A percentile compares a stretch with the other conserved stretches of the same genome.
phyloP scores from a whole-genome alignment of 2,113 vertebrate genomes.

The Heliornis fulica region DNA sequence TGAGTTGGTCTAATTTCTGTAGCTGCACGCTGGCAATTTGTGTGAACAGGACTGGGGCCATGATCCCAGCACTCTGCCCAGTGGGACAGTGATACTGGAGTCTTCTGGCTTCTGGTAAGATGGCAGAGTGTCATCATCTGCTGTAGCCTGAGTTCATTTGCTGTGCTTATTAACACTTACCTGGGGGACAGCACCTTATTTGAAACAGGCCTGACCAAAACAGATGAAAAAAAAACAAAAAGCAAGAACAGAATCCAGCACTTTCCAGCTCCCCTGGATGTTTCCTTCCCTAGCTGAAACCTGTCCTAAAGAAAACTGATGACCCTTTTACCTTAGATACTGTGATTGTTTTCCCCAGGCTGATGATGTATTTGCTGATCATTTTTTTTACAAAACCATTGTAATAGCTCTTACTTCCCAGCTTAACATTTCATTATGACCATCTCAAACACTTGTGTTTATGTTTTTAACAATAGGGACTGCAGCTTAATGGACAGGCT shows the following conservation, averaged over 20 bases:
- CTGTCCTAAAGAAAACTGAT: not conserved
- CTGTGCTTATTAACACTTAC: not conserved
- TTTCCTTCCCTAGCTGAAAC: not conserved
- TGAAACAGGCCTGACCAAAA: not conserved
- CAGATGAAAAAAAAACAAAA: not conserved
- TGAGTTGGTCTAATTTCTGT: not conserved
- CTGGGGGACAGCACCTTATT: not conserved
- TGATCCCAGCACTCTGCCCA: not conserved
- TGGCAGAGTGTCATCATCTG: accelerated
- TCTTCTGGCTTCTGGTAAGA: not conserved
- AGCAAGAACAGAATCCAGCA: not conserved
- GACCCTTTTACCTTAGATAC: not conserved
- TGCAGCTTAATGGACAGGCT: not conserved
- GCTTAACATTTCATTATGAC: not conserved
- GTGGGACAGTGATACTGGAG: not conserved
- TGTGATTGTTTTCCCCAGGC: not conserved
- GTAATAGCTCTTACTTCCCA: not conserved
- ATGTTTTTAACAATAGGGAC: not conserved
- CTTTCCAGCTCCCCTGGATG: not conserved
- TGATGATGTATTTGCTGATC: not conserved
- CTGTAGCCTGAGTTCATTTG: not conserved
- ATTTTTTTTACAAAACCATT: not conserved
- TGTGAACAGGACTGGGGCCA: not conserved
- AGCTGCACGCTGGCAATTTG: not conserved
- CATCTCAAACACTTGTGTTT: not conserved